Percentiles rank a stretch among this genome's conserved stretches.
phyloP scores from a whole-genome alignment of 92 coral and sea anemone genomes.

The Plumapathes pennacea region DNA sequence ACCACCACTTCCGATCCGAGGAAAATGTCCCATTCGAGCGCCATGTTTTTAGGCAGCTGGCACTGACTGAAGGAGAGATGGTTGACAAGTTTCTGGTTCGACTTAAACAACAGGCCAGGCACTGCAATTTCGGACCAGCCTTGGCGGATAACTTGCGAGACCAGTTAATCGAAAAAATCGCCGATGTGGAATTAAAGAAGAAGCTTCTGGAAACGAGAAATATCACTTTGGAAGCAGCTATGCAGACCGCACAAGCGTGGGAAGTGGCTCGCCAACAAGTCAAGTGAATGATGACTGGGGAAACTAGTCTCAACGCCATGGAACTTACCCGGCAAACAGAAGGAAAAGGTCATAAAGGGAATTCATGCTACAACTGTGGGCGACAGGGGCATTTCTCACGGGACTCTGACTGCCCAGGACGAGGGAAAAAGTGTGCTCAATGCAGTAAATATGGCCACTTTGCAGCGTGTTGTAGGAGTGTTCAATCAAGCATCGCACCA shows the following conservation, averaged over 20 bases:
- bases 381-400: slow-evolving; percentile 9
- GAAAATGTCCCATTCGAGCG: slow-evolving; percentile 37
- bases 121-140: slow-evolving; percentile 44
- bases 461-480: slow-evolving; percentile 9
- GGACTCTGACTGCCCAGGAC: slow-evolving; percentile 28
- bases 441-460: slow-evolving; percentile 18
- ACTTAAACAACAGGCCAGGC: slow-evolving; percentile 41
- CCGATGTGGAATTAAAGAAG: slow-evolving; percentile 35
- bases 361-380: slow-evolving; percentile 22
- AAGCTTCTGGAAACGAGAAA: slow-evolving; percentile 30
- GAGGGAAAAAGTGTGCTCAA: slow-evolving; percentile 41
- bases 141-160: slow-evolving; percentile 48
- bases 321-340: not conserved
- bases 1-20: slow-evolving; percentile 23
- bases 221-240: slow-evolving; percentile 47
- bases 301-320: slow-evolving; percentile 8
- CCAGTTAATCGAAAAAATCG: slow-evolving; percentile 53
- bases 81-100: slow-evolving; percentile 50
- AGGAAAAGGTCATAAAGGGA: not conserved
- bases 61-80: slow-evolving; percentile 30
- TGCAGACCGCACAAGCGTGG: slow-evolving; percentile 42
- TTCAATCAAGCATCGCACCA: slow-evolving; percentile 4
- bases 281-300: slow-evolving; percentile 20
- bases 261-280: slow-evolving; percentile 47
- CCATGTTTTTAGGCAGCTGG: slow-evolving; percentile 46